Evolutionary conservation across 2,113 vertebrate genomes (phyloP).

Genomic region (Paraplagusia blochii): DNA sequence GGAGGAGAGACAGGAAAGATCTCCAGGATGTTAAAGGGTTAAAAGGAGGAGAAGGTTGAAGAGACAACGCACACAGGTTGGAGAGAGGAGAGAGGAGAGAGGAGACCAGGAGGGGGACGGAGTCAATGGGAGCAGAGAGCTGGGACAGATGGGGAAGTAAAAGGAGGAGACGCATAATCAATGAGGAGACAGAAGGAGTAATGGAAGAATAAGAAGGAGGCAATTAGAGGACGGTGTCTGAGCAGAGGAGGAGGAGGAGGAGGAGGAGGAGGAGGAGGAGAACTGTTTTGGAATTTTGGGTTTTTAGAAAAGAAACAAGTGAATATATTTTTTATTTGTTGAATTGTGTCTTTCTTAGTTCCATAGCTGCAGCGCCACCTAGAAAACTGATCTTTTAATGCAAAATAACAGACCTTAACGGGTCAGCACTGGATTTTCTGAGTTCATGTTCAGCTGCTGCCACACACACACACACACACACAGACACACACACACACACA

Average conservation of each 20-base stretch:
- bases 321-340: no score
- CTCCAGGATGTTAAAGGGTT: no score
- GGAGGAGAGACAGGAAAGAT: no score
- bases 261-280: constrained; percentile 23
- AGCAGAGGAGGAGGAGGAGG: no score
- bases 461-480: constrained; percentile 23
- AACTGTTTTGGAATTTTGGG: constrained; percentile 10
- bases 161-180: background rate
- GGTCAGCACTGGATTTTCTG: constrained; percentile 67
- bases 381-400: no score
- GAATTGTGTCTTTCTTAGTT: no score
- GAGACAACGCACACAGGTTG: no score
- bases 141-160: background rate
- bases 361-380: no score
- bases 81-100: background rate
- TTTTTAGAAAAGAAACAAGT: no score
- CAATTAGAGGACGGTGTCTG: constrained; percentile 1
- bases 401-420: background rate
- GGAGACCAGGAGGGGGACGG: background rate
- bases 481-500: constrained; percentile 15
- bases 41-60: no score
- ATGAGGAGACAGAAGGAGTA: background rate
- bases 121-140: background rate
- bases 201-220: background rate
- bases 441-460: constrained; percentile 36